Conservation (phyloP, 1,140 invertebrate species). For the Drosophila micromelanica region DNA sequence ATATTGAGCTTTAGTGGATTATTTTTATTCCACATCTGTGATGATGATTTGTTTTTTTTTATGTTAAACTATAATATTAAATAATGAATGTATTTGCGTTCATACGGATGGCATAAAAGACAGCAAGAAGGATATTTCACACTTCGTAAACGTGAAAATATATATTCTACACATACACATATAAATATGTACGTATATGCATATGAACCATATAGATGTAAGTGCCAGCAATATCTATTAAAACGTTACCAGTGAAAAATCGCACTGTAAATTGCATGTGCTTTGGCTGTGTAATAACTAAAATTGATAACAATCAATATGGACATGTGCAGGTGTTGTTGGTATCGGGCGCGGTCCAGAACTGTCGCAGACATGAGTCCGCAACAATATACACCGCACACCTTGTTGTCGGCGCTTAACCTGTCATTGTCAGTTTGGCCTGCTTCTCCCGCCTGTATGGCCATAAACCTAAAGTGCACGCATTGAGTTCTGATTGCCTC, state of each 20-base stretch:
- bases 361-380: slow-evolving; percentile 35
- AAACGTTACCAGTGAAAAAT: slow-evolving; percentile 68
- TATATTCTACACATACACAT: not conserved
- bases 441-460: slow-evolving; percentile 17
- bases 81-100: too few species aligned
- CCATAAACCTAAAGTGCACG: slow-evolving; percentile 74
- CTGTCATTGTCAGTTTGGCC: slow-evolving; percentile 72
- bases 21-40: not conserved
- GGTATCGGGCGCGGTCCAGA: slow-evolving; percentile 16
- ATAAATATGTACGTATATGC: not conserved
- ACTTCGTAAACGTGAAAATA: too few species aligned
- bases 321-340: slow-evolving; percentile 64
- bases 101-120: too few species aligned
- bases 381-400: slow-evolving; percentile 27
- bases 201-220: not conserved
- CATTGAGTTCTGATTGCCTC: slow-evolving; percentile 76
- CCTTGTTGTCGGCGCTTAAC: slow-evolving; percentile 63
- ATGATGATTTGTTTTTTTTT: too few species aligned
- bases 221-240: slow-evolving; percentile 23
- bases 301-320: slow-evolving; percentile 83
- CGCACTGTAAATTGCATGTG: slow-evolving; percentile 69
- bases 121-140: too few species aligned
- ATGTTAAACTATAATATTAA: too few species aligned
- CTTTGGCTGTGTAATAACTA: slow-evolving; percentile 74
- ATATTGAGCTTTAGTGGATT: not conserved